Evolutionary conservation across 2,113 vertebrate genomes (phyloP).

Genomic region (Sander vitreus): DNA sequence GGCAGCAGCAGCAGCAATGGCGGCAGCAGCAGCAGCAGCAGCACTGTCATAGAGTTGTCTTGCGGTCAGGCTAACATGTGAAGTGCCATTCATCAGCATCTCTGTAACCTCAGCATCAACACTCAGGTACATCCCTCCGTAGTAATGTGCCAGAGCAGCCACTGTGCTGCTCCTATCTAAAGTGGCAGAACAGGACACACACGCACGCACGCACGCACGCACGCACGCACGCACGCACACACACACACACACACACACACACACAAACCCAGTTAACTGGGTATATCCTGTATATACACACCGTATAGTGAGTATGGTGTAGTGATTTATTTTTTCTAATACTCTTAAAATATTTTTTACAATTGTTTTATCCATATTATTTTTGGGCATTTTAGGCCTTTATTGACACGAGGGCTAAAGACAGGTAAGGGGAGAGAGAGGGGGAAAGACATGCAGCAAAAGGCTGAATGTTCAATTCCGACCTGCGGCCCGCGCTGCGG

Average conservation of each 20-base stretch:
- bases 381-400: too few relatives aligned
- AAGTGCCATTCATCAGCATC: conserved; percentile 80
- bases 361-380: too few relatives aligned
- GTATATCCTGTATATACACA: not conserved
- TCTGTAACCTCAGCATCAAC: conserved; percentile 87
- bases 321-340: not conserved
- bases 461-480: too few relatives aligned
- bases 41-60: conserved; percentile 84
- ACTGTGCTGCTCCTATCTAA: conserved; percentile 85
- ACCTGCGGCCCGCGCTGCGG: too few relatives aligned
- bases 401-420: too few relatives aligned
- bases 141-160: conserved; percentile 81
- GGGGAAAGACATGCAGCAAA: too few relatives aligned
- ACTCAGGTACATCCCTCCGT: conserved; percentile 80
- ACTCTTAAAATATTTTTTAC: not conserved
- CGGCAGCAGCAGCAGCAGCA: conserved; percentile 37
- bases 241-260: too few relatives aligned
- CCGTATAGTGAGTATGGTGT: not conserved
- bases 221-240: too few relatives aligned
- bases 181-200: conserved; percentile 1
- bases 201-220: not conserved
- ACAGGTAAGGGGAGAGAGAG: too few relatives aligned
- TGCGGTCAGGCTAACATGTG: conserved; percentile 72
- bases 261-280: not conserved
- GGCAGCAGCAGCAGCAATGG: conserved; percentile 65